A percentile compares a stretch with the other conserved stretches of the same genome.
phyloP scores from a whole-genome alignment of 53 echinoderm and acorn worm genomes.

The Patiria pectinifera region DNA sequence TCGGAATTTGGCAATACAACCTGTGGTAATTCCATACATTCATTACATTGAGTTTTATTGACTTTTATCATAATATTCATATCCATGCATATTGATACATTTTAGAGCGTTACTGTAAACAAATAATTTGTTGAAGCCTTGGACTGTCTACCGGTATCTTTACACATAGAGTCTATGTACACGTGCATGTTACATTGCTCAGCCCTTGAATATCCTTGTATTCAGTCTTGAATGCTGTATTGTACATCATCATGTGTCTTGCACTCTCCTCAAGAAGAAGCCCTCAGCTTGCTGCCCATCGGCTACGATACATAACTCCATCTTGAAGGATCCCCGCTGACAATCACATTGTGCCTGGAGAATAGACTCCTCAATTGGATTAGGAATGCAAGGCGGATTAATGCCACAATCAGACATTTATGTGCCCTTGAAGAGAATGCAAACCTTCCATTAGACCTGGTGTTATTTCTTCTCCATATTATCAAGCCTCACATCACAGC shows the following conservation, averaged over 20 bases:
- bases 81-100: too few species aligned
- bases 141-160: too few species aligned
- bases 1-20: too few species aligned
- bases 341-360: background rate
- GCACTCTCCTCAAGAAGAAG: background rate
- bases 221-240: background rate
- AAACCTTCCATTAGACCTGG: background rate
- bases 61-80: too few species aligned
- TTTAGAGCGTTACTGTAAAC: too few species aligned
- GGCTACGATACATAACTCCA: background rate
- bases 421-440: slow-evolving; percentile 23
- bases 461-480: background rate
- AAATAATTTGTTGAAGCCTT: too few species aligned
- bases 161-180: background rate
- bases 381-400: background rate
- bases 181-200: background rate
- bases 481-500: too few species aligned
- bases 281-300: background rate
- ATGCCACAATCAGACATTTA: background rate
- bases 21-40: too few species aligned
- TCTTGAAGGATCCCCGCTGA: background rate
- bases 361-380: background rate
- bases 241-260: background rate
- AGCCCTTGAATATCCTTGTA: too few species aligned
- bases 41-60: too few species aligned